Percentiles rank a stretch among this genome's conserved stretches.
Conservation (phyloP, 2,888 invertebrate genomes). For the Drosophila peninsularis region DNA sequence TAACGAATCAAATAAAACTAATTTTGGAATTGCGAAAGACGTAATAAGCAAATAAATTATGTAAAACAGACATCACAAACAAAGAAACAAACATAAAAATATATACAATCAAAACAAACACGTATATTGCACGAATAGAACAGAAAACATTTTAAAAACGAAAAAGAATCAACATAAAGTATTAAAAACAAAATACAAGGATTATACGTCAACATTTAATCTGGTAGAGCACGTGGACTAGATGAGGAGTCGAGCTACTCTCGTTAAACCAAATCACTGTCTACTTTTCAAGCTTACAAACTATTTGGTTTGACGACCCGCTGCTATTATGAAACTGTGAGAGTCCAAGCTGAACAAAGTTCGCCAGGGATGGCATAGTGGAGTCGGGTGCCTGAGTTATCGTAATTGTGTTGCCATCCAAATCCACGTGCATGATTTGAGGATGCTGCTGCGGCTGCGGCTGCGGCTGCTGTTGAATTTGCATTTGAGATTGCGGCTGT, state of each 20-base stretch:
- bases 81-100: neutral
- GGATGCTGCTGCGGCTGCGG: constrained; percentile 70
- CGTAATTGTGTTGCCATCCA: constrained; percentile 83
- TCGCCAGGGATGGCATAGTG: constrained; percentile 82
- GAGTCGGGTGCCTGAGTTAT: constrained; percentile 83
- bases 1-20: neutral
- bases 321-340: constrained; percentile 82
- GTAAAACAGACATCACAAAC: constrained; percentile 8
- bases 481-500: constrained; percentile 47
- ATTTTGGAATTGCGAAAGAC: neutral
- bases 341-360: constrained; percentile 82
- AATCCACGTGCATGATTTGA: constrained; percentile 83
- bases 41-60: neutral
- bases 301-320: constrained; percentile 77
- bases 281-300: constrained; percentile 82
- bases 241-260: constrained; percentile 18
- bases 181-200: constrained; percentile 9
- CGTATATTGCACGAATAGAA: constrained; percentile 56
- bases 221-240: constrained; percentile 49
- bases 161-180: constrained; percentile 1
- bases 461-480: constrained; percentile 51
- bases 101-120: constrained; percentile 1
- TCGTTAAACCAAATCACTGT: constrained; percentile 13
- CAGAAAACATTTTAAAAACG: neutral
- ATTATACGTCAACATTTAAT: constrained; percentile 7